Conservation (phyloP, 2,888 invertebrate species). For the Drosophila ustulata region DNA sequence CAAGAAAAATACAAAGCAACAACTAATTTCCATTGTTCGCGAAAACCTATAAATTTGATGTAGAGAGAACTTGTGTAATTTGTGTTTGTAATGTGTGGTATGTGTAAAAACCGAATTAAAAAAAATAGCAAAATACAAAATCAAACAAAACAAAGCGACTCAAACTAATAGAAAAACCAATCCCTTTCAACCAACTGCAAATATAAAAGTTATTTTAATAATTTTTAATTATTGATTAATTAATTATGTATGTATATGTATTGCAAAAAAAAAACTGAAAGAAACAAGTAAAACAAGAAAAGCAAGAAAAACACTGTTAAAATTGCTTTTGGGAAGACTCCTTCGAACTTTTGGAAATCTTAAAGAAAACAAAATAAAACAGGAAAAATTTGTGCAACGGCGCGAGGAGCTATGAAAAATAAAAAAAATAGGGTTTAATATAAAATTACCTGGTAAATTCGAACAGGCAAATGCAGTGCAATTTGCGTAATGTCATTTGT, state of each 20-base stretch:
- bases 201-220: conserved; percentile 59
- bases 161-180: conserved; percentile 18
- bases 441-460: conserved; percentile 58
- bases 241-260: conserved; percentile 72
- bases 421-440: conserved; percentile 33
- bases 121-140: conserved; percentile 22
- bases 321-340: conserved; percentile 35
- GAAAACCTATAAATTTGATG: conserved; percentile 57
- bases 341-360: conserved; percentile 4
- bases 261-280: conserved; percentile 43
- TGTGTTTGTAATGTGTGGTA: conserved; percentile 69
- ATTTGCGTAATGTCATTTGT: conserved; percentile 50
- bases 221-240: conserved; percentile 78
- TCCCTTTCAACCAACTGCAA: conserved; percentile 27
- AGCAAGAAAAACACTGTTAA: conserved; percentile 43
- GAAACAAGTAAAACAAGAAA: conserved; percentile 38
- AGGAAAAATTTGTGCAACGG: conserved; percentile 6
- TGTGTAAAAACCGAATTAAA: conserved; percentile 42
- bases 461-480: conserved; percentile 70
- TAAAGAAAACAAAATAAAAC: conserved; percentile 1
- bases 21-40: conserved; percentile 49
- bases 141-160: conserved; percentile 35
- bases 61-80: conserved; percentile 60
- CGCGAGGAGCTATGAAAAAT: conserved; percentile 25
- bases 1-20: conserved; percentile 24